Evolutionary conservation across 2,888 invertebrate species (phyloP).

Genomic region (Theretra japonica): DNA sequence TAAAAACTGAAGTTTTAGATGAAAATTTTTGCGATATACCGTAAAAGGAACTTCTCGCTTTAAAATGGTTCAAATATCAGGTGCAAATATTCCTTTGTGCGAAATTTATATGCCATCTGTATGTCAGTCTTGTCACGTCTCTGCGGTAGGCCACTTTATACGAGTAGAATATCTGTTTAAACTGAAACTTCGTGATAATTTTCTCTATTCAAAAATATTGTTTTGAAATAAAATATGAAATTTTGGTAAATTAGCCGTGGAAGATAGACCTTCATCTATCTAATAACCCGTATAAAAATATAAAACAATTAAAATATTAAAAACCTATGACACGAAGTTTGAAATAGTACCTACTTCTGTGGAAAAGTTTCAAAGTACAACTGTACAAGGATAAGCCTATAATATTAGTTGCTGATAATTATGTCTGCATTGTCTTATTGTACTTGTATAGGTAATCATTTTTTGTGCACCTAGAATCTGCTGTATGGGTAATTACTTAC

Average conservation of each 20-base stretch:
- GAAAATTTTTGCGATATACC: too few species aligned
- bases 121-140: slow-evolving; percentile 59
- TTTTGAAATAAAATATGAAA: slow-evolving; percentile 47
- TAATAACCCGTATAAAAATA: too few species aligned
- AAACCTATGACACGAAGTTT: too few species aligned
- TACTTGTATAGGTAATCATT: neutral
- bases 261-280: too few species aligned
- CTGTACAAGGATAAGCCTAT: neutral
- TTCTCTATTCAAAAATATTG: slow-evolving; percentile 44
- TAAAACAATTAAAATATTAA: too few species aligned
- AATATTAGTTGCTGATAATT: neutral
- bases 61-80: slow-evolving; percentile 58
- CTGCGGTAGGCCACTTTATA: slow-evolving; percentile 40
- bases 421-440: neutral
- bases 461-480: neutral
- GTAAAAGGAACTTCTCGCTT: too few species aligned
- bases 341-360: neutral
- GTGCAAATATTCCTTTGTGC: slow-evolving; percentile 62
- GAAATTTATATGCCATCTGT: slow-evolving; percentile 67
- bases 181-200: slow-evolving; percentile 53
- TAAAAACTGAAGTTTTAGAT: too few species aligned
- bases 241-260: too few species aligned
- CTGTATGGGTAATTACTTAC: neutral
- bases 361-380: neutral
- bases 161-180: slow-evolving; percentile 36